Evolutionary conservation across 2,888 invertebrate genomes (phyloP), one percentile per base, ranked within the genome.

Genomic region (Tetheella fluctuosa): DNA sequence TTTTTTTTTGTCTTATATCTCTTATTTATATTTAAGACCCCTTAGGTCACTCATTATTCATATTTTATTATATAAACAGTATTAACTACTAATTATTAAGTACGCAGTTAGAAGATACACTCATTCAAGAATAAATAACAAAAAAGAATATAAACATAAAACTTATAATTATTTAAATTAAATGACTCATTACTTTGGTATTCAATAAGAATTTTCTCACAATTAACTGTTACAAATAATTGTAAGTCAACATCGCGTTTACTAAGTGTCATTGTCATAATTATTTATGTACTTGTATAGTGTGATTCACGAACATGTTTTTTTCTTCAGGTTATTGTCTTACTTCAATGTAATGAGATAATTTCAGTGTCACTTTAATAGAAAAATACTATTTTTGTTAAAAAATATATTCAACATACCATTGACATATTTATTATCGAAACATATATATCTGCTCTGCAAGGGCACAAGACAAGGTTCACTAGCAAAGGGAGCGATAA

Each of bases 221-320:
- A 48, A 48, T 48, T 48, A 48, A 4, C 20, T 48, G 48, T 20
- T 48, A 48, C 48, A 48, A 48, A 20, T 20, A n/a, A 48, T 17
- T 10, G 17, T 48, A 48, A 20, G 20, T 20, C 20, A 48, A 48
- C 20, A 48, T 48, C 10, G n/a, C 20, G 48, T 20, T 1, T 10
- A 20, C 48, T 48, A 8, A 20, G 20, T 20, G 48, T 48, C 48
- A 48, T 42, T 2, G 48, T 48, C 48, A 48, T 42, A 0, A 8
- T 48, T 48, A 48, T 48, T 48, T 20, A 48, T 48, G 48, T 48
- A 8, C 15, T 48, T 48, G 10, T 48, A 20, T 48, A 20, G 48
- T 48, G 20, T 48, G 48, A 48, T 48, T 48, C 48, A 48, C 10
- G n/a, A 48, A 20, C 48, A 48, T 48, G 48, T 48, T 48, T 48